Evolutionary conservation across 2,113 vertebrate species (phyloP).

Genomic region (Daboia siamensis): DNA sequence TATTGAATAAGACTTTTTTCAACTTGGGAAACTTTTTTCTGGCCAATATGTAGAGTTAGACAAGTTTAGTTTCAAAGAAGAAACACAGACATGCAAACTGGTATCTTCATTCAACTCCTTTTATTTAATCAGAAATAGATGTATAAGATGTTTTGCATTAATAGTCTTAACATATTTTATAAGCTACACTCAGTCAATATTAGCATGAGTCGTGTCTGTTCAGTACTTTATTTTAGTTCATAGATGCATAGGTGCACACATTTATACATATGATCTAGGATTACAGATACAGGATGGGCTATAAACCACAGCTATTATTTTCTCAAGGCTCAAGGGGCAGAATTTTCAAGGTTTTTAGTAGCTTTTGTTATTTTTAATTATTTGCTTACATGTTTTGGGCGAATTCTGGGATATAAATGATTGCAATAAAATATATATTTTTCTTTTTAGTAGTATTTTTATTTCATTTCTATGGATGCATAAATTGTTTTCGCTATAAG

Average conservation of each 20-base stretch:
- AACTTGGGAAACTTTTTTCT: background rate
- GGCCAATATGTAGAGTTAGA: background rate
- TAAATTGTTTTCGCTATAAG: background rate
- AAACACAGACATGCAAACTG: background rate
- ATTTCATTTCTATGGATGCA: background rate
- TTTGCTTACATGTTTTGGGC: background rate
- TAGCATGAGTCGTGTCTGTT: background rate
- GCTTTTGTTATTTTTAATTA: background rate
- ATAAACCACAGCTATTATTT: background rate
- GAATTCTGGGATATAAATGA: background rate
- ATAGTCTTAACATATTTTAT: background rate
- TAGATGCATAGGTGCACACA: background rate
- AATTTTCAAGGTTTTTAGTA: background rate
- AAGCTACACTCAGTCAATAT: background rate
- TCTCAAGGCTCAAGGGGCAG: background rate
- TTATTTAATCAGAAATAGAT: background rate
- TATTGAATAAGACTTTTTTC: background rate
- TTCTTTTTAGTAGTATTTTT: background rate
- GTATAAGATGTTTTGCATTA: background rate
- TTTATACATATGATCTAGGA: background rate
- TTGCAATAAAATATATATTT: background rate
- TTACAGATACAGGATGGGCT: background rate
- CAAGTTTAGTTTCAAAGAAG: background rate
- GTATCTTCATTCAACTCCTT: background rate
- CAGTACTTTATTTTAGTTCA: background rate